Conservation (phyloP, 2,888 invertebrate species). For the Dioctria linearis region DNA sequence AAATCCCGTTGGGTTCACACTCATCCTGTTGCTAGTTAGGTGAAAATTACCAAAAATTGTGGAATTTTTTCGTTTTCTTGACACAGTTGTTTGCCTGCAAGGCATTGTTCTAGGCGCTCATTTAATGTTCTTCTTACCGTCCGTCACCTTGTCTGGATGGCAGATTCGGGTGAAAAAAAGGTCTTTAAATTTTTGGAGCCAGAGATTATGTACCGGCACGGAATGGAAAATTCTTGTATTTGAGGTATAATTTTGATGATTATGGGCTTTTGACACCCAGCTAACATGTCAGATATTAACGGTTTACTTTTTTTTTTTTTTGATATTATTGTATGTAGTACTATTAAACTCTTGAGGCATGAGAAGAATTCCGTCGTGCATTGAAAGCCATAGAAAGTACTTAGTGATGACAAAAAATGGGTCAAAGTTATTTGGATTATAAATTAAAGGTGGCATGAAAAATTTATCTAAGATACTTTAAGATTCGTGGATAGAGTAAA, state of each 20-base stretch:
- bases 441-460: too few relatives aligned
- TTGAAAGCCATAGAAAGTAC: constrained; percentile 6
- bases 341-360: constrained; percentile 25
- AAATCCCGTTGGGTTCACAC: too few relatives aligned
- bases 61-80: not conserved
- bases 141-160: too few relatives aligned
- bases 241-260: constrained; percentile 42
- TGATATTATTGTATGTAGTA: not conserved
- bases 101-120: constrained; percentile 22
- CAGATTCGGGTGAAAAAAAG: constrained; percentile 8
- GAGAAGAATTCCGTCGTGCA: constrained; percentile 18
- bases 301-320: constrained; percentile 38
- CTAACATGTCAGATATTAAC: constrained; percentile 47
- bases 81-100: constrained; percentile 26
- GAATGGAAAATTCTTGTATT: constrained; percentile 36
- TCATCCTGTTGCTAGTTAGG: too few relatives aligned
- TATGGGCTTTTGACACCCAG: constrained; percentile 35
- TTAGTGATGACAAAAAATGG: constrained; percentile 25
- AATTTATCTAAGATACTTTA: too few relatives aligned
- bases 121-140: not conserved
- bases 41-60: too few relatives aligned
- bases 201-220: constrained; percentile 28
- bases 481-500: too few relatives aligned
- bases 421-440: constrained; percentile 18
- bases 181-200: not conserved